phyloP scores from a whole-genome alignment of 2,888 invertebrate genomes.

The Magallana nippona region DNA sequence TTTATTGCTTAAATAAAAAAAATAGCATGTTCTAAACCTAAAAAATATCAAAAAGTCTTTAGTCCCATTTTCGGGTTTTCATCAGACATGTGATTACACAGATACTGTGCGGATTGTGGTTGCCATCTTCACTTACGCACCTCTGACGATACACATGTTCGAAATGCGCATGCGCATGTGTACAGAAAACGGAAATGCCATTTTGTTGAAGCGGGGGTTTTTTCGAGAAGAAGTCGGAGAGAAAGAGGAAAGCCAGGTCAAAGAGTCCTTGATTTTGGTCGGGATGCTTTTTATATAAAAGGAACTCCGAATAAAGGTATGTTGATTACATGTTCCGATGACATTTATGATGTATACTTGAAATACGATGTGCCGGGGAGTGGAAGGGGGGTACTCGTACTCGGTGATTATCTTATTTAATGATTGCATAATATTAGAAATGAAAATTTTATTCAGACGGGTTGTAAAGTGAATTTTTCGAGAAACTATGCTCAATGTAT shows the following conservation, averaged over 20 bases:
- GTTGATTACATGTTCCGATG: neutral
- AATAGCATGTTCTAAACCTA: neutral
- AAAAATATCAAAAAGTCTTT: neutral
- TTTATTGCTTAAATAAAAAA: neutral
- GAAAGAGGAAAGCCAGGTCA: neutral
- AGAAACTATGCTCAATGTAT: no score
- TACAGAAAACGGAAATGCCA: neutral
- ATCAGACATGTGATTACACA: neutral
- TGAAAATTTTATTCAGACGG: no score
- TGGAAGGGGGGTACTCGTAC: no score
- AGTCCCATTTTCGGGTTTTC: constrained; percentile 10
- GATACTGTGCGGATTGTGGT: neutral
- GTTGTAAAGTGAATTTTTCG: no score
- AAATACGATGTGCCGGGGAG: no score
- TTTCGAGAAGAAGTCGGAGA: neutral
- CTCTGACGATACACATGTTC: constrained; percentile 3
- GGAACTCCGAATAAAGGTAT: neutral
- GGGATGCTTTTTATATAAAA: neutral
- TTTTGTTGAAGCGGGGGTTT: neutral
- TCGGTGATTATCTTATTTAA: no score
- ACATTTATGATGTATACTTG: no score
- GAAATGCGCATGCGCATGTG: constrained; percentile 12
- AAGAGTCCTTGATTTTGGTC: neutral
- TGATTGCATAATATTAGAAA: no score
- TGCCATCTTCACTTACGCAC: constrained; percentile 1